phyloP scores from a whole-genome alignment of 1,140 invertebrate species.

The Ectropis grisescens region DNA sequence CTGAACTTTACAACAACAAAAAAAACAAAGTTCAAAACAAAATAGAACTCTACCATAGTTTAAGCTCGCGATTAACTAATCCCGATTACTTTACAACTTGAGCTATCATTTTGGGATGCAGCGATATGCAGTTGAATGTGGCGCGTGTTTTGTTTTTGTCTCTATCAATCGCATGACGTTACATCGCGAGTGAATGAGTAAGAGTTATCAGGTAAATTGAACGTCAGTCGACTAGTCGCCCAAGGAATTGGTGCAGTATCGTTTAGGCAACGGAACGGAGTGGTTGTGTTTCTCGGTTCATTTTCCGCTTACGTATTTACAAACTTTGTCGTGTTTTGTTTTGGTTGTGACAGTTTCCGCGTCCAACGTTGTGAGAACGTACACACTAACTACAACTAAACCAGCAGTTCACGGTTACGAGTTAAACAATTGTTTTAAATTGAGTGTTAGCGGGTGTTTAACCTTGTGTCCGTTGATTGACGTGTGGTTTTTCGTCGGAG shows the following conservation, averaged over 20 bases:
- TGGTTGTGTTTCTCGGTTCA: slow-evolving; percentile 21
- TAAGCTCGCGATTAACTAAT: no score
- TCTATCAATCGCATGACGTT: slow-evolving; percentile 19
- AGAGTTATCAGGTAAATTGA: slow-evolving; percentile 21
- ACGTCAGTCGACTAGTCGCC: no score
- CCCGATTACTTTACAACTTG: no score
- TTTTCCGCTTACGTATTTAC: slow-evolving; percentile 43
- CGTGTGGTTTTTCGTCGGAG: slow-evolving; percentile 33
- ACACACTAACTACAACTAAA: no score
- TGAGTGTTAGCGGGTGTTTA: slow-evolving; percentile 33
- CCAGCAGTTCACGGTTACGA: no score
- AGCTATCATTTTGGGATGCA: no score
- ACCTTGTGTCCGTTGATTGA: slow-evolving; percentile 53
- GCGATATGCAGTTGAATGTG: slow-evolving; percentile 28
- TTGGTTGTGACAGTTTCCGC: slow-evolving; percentile 28
- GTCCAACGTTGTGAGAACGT: no score
- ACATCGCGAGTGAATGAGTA: slow-evolving; percentile 14
- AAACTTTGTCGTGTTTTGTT: slow-evolving; percentile 58
- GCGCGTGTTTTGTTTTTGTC: slow-evolving; percentile 16
- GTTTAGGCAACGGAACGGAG: slow-evolving; percentile 15
- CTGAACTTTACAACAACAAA: no score
- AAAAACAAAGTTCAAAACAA: no score
- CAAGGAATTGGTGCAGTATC: slow-evolving; percentile 39
- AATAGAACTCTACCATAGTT: no score
- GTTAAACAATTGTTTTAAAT: slow-evolving; percentile 28